Percentiles rank a stretch among this genome's conserved stretches.
phyloP scores from a whole-genome alignment of 30 jellyfish, hydroid and myxozoan species.

The Cassiopea andromeda region DNA sequence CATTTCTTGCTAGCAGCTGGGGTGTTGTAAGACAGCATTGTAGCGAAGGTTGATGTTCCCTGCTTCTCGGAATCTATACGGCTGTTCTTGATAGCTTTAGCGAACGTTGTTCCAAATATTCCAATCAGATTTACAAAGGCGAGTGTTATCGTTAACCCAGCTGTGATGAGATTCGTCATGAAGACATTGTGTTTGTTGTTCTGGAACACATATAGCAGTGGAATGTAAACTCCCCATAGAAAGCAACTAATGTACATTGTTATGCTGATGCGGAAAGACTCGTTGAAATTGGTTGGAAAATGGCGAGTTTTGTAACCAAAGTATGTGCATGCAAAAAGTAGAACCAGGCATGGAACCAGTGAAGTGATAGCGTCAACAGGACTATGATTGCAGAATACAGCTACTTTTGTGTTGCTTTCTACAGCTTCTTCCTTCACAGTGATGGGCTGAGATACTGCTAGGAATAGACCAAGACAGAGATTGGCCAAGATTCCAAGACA shows the following conservation, averaged over 20 bases:
- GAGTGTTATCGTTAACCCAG: neutral
- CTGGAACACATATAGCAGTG: conserved; percentile 15
- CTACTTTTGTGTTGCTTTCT: conserved; percentile 26
- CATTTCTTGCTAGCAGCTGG: neutral
- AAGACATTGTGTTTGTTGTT: neutral
- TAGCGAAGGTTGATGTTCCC: neutral
- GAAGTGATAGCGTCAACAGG: conserved; percentile 22
- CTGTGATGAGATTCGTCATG: conserved; percentile 20
- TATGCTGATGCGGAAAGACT: conserved; percentile 79
- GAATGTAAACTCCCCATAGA: conserved; percentile 33
- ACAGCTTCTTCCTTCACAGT: conserved; percentile 10
- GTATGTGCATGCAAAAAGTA: conserved; percentile 71
- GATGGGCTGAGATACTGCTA: conserved; percentile 57
- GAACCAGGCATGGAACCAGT: conserved; percentile 54
- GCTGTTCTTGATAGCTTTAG: no score
- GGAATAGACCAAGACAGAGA: conserved; percentile 38
- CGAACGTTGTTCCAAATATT: no score
- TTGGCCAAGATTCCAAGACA: conserved; percentile 26
- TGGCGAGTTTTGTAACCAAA: conserved; percentile 84
- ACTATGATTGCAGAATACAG: conserved; percentile 28
- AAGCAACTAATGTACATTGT: conserved; percentile 80
- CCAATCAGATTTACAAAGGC: no score
- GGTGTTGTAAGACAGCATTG: neutral
- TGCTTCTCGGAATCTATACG: no score
- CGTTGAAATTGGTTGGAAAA: conserved; percentile 81